Conservation (phyloP, 1,140 invertebrate genomes). For the Homalodisca vitripennis region DNA sequence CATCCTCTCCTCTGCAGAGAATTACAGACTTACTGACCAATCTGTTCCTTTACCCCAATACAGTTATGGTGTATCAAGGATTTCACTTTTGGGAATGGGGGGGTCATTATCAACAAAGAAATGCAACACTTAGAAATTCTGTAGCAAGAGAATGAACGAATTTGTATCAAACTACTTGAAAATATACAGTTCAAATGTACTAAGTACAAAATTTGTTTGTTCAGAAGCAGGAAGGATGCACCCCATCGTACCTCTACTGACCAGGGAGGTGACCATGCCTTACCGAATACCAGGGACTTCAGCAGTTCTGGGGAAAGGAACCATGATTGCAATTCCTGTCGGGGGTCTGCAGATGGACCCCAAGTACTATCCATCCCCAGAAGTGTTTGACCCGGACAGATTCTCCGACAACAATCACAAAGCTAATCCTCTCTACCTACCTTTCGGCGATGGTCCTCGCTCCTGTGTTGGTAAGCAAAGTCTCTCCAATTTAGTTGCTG, state of each 20-base stretch:
- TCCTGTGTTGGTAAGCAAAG: slow-evolving; percentile 56
- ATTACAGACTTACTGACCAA: too few species aligned
- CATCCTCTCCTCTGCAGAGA: too few species aligned
- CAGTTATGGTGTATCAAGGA: too few species aligned
- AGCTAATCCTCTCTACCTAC: slow-evolving; percentile 50
- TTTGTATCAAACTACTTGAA: too few species aligned
- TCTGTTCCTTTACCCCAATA: too few species aligned
- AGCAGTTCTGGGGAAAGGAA: slow-evolving; percentile 51
- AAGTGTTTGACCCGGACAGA: slow-evolving; percentile 65
- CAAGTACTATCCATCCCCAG: slow-evolving; percentile 62
- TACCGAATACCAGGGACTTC: slow-evolving; percentile 54
- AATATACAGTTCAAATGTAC: too few species aligned
- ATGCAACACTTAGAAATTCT: too few species aligned
- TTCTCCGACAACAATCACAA: slow-evolving; percentile 54
- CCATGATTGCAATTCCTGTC: slow-evolving; percentile 53
- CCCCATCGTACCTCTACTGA: slow-evolving; percentile 53
- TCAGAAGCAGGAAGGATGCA: slow-evolving; percentile 59
- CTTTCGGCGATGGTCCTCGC: slow-evolving; percentile 58
- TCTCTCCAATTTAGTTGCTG: too few species aligned
- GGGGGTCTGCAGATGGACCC: slow-evolving; percentile 63
- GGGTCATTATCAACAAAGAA: too few species aligned
- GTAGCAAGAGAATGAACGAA: too few species aligned
- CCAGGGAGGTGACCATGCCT: slow-evolving; percentile 51
- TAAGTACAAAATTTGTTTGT: too few species aligned
- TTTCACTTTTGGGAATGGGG: too few species aligned